Conservation (phyloP, 2,888 invertebrate genomes). For the Himalopsyche tibetana region DNA sequence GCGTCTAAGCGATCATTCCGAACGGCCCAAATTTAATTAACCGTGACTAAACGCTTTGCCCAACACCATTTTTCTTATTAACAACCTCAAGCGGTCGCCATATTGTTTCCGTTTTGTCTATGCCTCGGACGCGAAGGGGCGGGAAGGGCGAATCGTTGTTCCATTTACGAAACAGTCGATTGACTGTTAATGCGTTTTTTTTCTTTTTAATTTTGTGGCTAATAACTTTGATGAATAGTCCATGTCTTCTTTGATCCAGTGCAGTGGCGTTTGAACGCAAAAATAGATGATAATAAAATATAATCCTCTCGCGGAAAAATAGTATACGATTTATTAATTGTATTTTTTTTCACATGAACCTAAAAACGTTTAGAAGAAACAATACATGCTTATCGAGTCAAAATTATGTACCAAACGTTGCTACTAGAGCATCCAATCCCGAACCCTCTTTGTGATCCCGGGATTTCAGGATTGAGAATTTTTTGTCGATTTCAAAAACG, state of each 20-base stretch:
- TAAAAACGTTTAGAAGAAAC: too few relatives aligned
- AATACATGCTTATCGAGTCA: too few relatives aligned
- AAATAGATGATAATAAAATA: too few relatives aligned
- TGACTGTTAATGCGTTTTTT: conserved; percentile 33
- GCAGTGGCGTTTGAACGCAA: not conserved
- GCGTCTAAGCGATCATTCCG: conserved; percentile 61
- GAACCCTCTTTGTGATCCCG: too few relatives aligned
- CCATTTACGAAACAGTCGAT: conserved; percentile 29
- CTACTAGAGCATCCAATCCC: too few relatives aligned
- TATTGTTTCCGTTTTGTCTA: conserved; percentile 53
- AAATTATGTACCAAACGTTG: too few relatives aligned
- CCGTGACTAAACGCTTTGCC: conserved; percentile 65
- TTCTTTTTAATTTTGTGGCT: conserved; percentile 38
- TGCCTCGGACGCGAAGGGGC: conserved; percentile 39
- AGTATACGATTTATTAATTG: too few relatives aligned
- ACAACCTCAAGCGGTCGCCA: conserved; percentile 43
- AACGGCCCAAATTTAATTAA: conserved; percentile 65
- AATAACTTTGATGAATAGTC: conserved; percentile 8
- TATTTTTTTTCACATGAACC: too few relatives aligned
- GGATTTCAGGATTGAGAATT: too few relatives aligned
- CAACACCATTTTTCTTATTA: conserved; percentile 46
- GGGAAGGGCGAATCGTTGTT: conserved; percentile 34
- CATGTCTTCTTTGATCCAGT: not conserved
- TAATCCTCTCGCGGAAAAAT: too few relatives aligned
- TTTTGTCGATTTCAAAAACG: too few relatives aligned